Evolutionary conservation across 2,888 invertebrate species (phyloP).

Genomic region (Epistrophe grossulariae): DNA sequence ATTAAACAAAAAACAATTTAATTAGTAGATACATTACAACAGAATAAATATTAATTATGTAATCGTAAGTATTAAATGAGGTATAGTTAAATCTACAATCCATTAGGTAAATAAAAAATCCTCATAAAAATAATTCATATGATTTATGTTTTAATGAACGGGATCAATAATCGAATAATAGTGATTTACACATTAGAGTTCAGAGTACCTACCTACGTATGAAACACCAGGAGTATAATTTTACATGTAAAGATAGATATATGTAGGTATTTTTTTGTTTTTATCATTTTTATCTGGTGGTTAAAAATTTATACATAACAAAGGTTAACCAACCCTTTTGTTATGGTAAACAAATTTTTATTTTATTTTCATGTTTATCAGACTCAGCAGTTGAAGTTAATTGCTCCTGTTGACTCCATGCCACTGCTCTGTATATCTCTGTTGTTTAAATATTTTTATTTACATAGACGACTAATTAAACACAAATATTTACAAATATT

Average conservation of each 20-base stretch:
- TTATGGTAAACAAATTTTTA: slow-evolving; percentile 34
- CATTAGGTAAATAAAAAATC: not conserved
- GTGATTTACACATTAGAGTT: slow-evolving; percentile 12
- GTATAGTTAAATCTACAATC: no score
- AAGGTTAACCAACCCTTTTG: not conserved
- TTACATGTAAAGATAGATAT: not conserved
- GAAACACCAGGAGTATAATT: not conserved
- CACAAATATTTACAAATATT: slow-evolving; percentile 68
- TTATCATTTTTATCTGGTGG: slow-evolving; percentile 12
- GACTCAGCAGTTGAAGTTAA: slow-evolving; percentile 46
- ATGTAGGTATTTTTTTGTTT: not conserved
- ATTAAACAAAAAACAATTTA: no score
- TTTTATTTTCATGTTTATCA: slow-evolving; percentile 44
- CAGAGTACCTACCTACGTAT: not conserved
- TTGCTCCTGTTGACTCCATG: slow-evolving; percentile 34
- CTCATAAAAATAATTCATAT: not conserved
- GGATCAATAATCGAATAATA: not conserved
- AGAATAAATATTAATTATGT: no score
- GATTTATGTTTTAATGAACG: slow-evolving; percentile 8
- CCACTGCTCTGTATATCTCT: not conserved
- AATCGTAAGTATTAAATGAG: no score
- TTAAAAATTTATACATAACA: not conserved
- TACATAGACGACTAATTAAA: slow-evolving; percentile 62
- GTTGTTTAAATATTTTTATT: slow-evolving; percentile 34
- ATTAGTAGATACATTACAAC: no score